phyloP scores from a whole-genome alignment of 2,888 invertebrate species.

The Trachelus stipa region DNA sequence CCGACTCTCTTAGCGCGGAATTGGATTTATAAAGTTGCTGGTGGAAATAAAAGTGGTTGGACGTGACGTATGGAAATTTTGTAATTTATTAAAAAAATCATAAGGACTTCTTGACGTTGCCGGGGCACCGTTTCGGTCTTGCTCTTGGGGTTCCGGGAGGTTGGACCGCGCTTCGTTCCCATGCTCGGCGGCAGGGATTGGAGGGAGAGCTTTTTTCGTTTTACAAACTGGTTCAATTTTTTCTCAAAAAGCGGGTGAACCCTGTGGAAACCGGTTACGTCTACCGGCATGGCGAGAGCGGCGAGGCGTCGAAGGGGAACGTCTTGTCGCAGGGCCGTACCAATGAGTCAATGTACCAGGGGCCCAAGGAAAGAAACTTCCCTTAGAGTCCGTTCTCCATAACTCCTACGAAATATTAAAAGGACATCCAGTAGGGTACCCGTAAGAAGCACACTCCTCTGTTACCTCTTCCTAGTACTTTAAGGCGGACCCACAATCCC shows the following conservation, averaged over 20 bases:
- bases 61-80: neutral
- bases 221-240: constrained; percentile 67
- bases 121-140: neutral
- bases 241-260: constrained; percentile 65
- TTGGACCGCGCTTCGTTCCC: constrained; percentile 42
- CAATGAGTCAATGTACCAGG: neutral
- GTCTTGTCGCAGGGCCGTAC: constrained; percentile 28
- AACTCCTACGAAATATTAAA: neutral
- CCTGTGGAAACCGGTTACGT: constrained; percentile 61
- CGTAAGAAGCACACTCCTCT: neutral
- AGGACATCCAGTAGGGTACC: neutral
- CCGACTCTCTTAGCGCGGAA: neutral
- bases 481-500: neutral
- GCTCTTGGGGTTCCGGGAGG: constrained; percentile 48
- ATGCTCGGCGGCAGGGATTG: constrained; percentile 33
- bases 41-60: neutral
- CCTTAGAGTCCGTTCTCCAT: neutral
- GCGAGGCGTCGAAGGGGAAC: constrained; percentile 35
- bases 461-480: neutral
- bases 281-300: constrained; percentile 27
- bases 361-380: neutral
- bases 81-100: neutral
- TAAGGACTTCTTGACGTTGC: neutral
- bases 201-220: constrained; percentile 63
- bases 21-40: neutral